Conservation (phyloP, 2,113 vertebrate genomes). For the Eretmochelys imbricata region DNA sequence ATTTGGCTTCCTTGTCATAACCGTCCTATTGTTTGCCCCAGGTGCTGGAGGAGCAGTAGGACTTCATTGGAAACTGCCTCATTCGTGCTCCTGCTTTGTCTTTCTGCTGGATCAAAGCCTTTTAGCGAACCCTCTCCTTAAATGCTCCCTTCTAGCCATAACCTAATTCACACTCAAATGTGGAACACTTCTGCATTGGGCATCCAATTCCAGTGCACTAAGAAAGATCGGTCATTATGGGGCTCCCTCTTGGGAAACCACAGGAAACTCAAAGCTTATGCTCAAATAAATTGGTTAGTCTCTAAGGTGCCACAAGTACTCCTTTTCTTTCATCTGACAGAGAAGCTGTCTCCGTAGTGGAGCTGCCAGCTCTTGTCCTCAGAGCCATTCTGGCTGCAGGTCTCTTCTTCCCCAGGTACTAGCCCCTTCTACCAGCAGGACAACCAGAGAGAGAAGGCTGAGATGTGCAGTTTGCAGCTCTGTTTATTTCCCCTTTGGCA, state of each 20-base stretch:
- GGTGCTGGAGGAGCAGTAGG: not conserved
- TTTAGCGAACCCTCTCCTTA: conserved; percentile 13
- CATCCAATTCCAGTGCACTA: not conserved
- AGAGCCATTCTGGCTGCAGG: not conserved
- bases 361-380: not conserved
- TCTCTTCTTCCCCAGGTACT: not conserved
- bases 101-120: not conserved
- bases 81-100: not conserved
- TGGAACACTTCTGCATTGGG: not conserved
- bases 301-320: no score
- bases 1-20: not conserved
- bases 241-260: not conserved
- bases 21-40: not conserved
- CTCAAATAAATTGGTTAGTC: no score
- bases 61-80: not conserved
- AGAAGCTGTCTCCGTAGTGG: not conserved
- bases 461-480: not conserved
- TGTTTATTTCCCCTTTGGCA: not conserved
- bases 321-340: not conserved
- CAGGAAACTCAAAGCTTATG: not conserved
- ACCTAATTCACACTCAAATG: not conserved
- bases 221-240: not conserved
- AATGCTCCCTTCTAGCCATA: not conserved
- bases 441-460: not conserved
- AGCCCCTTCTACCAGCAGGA: not conserved